These are phyloP conservation scores for Malurus leucopterus DNA, from an alignment of 2,797 vertebrate genomes.

Conservation along the genomic window DNA sequence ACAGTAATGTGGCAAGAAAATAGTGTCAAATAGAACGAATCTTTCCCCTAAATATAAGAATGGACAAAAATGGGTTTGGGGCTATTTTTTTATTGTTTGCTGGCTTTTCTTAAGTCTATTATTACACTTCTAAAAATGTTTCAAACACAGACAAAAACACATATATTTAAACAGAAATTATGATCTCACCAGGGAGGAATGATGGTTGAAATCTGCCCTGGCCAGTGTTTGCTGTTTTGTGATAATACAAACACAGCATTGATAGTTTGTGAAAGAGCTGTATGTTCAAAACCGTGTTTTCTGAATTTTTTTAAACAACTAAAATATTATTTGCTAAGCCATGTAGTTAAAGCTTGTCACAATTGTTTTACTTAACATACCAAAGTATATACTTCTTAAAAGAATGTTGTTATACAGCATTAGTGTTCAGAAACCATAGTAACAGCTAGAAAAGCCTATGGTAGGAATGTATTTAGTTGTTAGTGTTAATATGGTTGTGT, in stretches of 20 bases:
- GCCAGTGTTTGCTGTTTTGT: not conserved
- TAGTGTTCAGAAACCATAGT: not conserved
- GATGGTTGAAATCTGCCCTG: not conserved
- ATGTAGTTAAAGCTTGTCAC: not conserved
- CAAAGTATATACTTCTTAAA: not conserved
- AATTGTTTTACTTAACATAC: not conserved
- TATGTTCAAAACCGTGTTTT: not conserved
- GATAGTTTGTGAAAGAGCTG: not conserved
- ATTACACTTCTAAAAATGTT: not conserved
- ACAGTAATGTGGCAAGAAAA: not conserved
- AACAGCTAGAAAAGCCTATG: not conserved
- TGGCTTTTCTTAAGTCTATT: not conserved
- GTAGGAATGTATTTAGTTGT: not conserved
- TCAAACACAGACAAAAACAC: not conserved
- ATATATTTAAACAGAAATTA: not conserved
- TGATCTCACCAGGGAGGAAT: slow-evolving; percentile 11
- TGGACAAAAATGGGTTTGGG: not conserved
- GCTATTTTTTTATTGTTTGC: not conserved
- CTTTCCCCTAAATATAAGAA: not conserved
- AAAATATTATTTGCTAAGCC: not conserved
- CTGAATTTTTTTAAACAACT: not conserved
- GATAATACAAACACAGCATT: not conserved
- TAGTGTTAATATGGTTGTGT: not conserved
- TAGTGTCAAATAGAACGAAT: not conserved
- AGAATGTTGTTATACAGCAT: not conserved